A percentile compares a stretch with the other conserved stretches of the same genome.
Evolutionary conservation across 1,140 invertebrate genomes (phyloP).

Genomic region (Mizuhopecten yessoensis): DNA sequence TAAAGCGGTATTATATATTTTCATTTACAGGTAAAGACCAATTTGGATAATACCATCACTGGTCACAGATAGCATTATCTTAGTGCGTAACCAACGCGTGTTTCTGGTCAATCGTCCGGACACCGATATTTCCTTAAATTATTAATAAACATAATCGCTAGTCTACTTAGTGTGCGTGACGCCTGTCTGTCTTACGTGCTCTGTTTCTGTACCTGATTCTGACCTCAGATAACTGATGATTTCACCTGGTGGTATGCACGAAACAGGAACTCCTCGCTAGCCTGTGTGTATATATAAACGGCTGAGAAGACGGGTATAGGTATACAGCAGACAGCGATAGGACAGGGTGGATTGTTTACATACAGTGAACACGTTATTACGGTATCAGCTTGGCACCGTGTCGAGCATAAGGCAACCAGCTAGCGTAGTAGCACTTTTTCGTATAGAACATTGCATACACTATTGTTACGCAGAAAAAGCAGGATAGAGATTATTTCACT

Average conservation of each 20-base stretch:
- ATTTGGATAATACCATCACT: too few species aligned
- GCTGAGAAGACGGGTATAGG: neutral
- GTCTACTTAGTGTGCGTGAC: neutral
- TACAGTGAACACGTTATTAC: neutral
- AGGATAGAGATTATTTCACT: neutral
- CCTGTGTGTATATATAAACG: neutral
- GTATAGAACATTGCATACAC: neutral
- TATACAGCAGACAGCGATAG: neutral
- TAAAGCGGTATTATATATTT: too few species aligned
- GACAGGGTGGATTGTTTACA: neutral
- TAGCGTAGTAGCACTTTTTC: neutral
- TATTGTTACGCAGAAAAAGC: too few species aligned
- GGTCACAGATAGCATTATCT: too few species aligned
- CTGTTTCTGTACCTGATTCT: neutral
- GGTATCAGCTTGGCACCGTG: neutral
- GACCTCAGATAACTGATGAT: constrained; percentile 22
- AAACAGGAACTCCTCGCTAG: neutral
- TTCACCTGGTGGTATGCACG: neutral
- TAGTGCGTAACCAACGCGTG: too few species aligned
- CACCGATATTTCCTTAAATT: too few species aligned
- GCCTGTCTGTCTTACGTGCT: too few species aligned
- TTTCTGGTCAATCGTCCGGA: too few species aligned
- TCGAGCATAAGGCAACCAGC: neutral
- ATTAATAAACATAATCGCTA: neutral
- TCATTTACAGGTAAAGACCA: too few species aligned